Base-by-base conservation (phyloP, 2,113 vertebrate species). In the Polypterus bichir region DNA sequence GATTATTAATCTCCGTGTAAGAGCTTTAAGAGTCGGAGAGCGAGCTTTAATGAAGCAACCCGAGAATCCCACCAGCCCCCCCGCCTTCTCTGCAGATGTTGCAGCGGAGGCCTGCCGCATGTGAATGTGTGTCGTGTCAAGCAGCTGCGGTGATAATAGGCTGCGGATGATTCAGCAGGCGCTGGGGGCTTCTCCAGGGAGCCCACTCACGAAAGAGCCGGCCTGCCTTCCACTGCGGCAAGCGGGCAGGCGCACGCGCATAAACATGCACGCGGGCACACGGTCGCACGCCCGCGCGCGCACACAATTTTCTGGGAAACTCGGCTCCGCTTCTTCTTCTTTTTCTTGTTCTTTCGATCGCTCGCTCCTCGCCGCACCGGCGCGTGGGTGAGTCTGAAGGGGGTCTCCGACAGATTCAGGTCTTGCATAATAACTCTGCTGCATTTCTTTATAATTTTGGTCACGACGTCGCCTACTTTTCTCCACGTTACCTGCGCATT, bases 151-250 rank as follows among this genome's bases (percentile, higher is more conserved):
- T 61, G 68, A 67, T 77, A 61, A 71, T 65, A 59, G 66, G 69
- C 71, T 79, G 77, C 57, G 1, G 70, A 73, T 76, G 72, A 77
- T n/a, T 52, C 72, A 74, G 69, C 68, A 72, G 48, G 53, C 66
- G 47, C 65, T 47, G 9, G 49, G 51, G 44, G 66, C 65, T 74
- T 66, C 77, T 76, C 76, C 55, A 6, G 71, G 65, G 74, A 78
- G 70, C 60, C 55, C 48, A 27, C 64, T 64, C 53, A 58, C 60
- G 65, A 66, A 69, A 62, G 56, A 76, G 65, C 61, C 10, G 4
- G n/a, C 27, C 49, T 65, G 71, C 53, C 3, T 66, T 68, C 62
- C n/a, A 5, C 70, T 75, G 72, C 59, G 0, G 71, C 69, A 62
- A 59, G 59, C 49, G 53, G 62, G 7, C 7, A 52, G 51, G 51